Conservation (phyloP, 2,113 vertebrate species). For the Rhinogobius similis region DNA sequence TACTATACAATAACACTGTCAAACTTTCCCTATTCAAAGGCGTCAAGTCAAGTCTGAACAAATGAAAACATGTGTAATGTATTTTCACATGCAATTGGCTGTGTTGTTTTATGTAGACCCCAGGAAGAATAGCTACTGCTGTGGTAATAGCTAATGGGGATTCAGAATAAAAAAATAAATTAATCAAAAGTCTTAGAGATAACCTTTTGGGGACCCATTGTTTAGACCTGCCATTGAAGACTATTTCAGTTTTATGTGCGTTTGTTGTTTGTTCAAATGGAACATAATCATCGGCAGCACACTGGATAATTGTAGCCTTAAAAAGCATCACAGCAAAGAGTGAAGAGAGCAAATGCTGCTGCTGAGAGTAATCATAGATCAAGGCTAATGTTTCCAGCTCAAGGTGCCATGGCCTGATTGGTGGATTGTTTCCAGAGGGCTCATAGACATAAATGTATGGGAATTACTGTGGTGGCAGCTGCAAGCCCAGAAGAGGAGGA, state of each 20-base stretch:
- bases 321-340: constrained; percentile 39
- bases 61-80: not conserved
- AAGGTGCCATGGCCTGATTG: constrained; percentile 34
- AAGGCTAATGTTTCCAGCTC: constrained; percentile 58
- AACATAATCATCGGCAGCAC: constrained; percentile 17
- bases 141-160: too few relatives aligned
- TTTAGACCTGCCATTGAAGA: not conserved
- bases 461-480: constrained; percentile 72
- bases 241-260: not conserved
- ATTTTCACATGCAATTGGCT: too few relatives aligned
- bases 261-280: not conserved
- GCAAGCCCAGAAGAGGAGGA: constrained; percentile 65
- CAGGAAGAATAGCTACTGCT: too few relatives aligned
- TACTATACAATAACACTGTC: constrained; percentile 15
- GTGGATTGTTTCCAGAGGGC: constrained; percentile 65
- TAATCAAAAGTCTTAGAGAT: not conserved
- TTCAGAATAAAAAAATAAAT: too few relatives aligned
- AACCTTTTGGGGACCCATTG: not conserved
- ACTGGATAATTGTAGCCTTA: constrained; percentile 30
- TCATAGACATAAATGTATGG: constrained; percentile 53
- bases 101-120: too few relatives aligned
- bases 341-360: constrained; percentile 38
- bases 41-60: not conserved
- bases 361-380: constrained; percentile 58
- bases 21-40: constrained; percentile 4